Evolutionary conservation across 2,797 vertebrate species (phyloP).

Genomic region (Bryconaethiops microstoma): DNA sequence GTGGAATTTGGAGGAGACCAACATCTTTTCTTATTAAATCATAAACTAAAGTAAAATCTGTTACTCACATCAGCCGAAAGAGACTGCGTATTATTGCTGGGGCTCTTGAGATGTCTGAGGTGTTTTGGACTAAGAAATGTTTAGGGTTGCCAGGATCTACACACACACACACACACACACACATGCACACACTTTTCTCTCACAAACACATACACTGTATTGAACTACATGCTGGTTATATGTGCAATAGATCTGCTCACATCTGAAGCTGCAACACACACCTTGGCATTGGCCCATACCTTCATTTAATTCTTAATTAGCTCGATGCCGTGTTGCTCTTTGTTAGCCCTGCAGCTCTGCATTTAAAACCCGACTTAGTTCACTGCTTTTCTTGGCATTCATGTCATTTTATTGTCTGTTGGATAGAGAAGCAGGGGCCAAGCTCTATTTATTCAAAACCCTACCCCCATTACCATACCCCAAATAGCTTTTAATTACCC

Average conservation of each 20-base stretch:
- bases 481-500: conserved; percentile 50
- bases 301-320: conserved; percentile 49
- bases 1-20: conserved; percentile 19
- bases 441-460: conserved; percentile 35
- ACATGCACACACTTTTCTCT: conserved; percentile 1
- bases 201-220: conserved; percentile 3
- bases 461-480: not conserved
- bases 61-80: conserved; percentile 34
- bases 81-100: conserved; percentile 34
- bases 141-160: conserved; percentile 17
- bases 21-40: conserved; percentile 35
- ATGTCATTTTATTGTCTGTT: conserved; percentile 38
- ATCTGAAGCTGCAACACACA: conserved; percentile 11
- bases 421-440: conserved; percentile 15
- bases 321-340: conserved; percentile 4
- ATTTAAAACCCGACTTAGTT: conserved; percentile 33
- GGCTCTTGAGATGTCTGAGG: conserved; percentile 38
- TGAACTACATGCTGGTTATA: conserved; percentile 7
- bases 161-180: conserved; percentile 26
- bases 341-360: conserved; percentile 23
- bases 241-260: conserved; percentile 19
- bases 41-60: conserved; percentile 33
- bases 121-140: conserved; percentile 29
- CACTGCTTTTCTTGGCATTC: conserved; percentile 43
- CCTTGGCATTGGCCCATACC: conserved; percentile 27